Conservation (phyloP, 2,797 vertebrate genomes). For the Galagoides demidoff region DNA sequence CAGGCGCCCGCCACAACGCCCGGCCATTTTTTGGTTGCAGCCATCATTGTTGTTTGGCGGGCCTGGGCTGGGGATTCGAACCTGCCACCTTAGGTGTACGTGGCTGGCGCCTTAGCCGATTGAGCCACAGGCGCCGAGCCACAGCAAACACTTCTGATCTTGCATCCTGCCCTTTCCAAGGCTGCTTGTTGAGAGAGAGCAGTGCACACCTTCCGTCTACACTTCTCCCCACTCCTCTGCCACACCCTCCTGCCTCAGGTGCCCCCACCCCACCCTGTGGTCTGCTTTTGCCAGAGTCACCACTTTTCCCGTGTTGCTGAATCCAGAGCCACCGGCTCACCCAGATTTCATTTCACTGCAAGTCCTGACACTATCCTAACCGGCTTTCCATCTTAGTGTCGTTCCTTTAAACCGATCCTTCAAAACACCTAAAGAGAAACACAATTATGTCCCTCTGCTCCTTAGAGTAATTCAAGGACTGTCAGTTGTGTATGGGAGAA, state of each 20-base stretch:
- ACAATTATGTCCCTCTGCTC: too few relatives aligned
- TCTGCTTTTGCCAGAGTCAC: background rate
- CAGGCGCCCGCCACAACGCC: too few relatives aligned
- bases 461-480: background rate
- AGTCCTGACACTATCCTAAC: background rate
- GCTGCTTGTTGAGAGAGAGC: background rate
- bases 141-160: too few relatives aligned
- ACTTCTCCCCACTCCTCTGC: too few relatives aligned
- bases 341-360: background rate
- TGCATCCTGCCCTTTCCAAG: background rate
- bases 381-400: background rate
- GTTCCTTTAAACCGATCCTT: background rate
- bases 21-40: too few relatives aligned
- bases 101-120: too few relatives aligned
- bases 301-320: background rate
- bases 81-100: too few relatives aligned
- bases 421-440: background rate
- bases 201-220: accelerated
- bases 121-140: too few relatives aligned
- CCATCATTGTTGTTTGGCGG: too few relatives aligned
- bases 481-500: background rate
- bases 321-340: background rate
- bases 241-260: background rate
- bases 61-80: too few relatives aligned
- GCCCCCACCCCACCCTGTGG: background rate